Percentiles rank a stretch among this genome's conserved stretches.
These are phyloP conservation scores for Hycleus cichorii DNA, from an alignment of 1,140 invertebrate species.

Conservation along the genomic window DNA sequence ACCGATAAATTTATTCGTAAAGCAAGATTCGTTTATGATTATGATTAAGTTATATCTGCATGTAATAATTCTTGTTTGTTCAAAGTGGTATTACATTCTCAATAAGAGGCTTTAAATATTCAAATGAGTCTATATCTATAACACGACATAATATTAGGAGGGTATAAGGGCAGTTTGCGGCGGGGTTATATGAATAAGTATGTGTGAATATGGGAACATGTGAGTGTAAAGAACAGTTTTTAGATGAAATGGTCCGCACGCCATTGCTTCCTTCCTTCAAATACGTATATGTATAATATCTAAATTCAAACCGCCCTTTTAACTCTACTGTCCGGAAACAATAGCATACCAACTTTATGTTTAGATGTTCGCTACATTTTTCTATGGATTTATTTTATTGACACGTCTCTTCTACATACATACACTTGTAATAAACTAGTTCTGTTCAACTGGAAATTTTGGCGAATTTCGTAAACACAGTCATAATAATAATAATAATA, in stretches of 20 bases:
- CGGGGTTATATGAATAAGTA: constrained; percentile 5
- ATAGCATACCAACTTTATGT: constrained; percentile 28
- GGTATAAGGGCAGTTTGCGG: constrained; percentile 12
- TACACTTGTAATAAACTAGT: constrained; percentile 2
- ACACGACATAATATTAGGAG: constrained; percentile 10
- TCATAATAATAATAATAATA: no score
- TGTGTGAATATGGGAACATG: constrained; percentile 30
- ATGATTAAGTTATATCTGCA: neutral
- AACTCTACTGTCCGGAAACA: constrained; percentile 21
- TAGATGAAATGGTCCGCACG: constrained; percentile 28
- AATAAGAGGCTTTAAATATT: constrained; percentile 14
- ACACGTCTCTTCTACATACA: constrained; percentile 16
- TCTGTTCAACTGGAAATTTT: no score
- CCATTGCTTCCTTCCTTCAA: constrained; percentile 23
- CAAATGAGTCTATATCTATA: constrained; percentile 15
- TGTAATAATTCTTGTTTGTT: constrained; percentile 6
- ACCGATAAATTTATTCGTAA: neutral
- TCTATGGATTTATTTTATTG: constrained; percentile 29
- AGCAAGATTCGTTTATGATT: no score
- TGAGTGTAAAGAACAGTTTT: constrained; percentile 29
- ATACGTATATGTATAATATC: neutral
- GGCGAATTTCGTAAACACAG: no score
- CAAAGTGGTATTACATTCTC: constrained; percentile 9
- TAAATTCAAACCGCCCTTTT: constrained; percentile 25
- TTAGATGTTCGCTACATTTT: constrained; percentile 26